Evolutionary conservation across 2,113 vertebrate genomes (phyloP).

Genomic region (Rissa tridactyla): DNA sequence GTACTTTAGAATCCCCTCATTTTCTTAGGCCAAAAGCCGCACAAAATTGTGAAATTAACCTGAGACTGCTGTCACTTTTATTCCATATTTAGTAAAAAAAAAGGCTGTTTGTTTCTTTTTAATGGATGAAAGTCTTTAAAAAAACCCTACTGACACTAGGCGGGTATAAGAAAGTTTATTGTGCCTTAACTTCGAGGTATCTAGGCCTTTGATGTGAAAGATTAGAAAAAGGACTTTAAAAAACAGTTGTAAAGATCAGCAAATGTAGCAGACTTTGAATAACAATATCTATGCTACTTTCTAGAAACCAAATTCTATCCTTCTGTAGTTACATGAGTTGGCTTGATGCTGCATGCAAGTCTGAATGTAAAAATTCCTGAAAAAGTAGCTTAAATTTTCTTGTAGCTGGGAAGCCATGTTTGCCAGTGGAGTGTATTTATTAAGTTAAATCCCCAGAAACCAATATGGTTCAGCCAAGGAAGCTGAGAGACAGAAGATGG

Average conservation of each 20-base stretch:
- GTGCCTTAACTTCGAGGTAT: neutral
- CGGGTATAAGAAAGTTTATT: neutral
- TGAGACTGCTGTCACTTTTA: neutral
- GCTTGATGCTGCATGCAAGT: neutral
- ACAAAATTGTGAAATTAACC: neutral
- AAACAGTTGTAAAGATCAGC: neutral
- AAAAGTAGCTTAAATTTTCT: neutral
- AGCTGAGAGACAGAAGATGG: neutral
- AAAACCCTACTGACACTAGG: neutral
- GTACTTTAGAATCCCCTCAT: neutral
- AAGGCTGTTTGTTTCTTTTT: neutral
- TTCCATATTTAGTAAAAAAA: neutral
- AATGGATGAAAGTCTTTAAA: neutral
- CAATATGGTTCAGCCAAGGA: neutral
- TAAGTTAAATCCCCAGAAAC: neutral
- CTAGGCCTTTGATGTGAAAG: neutral
- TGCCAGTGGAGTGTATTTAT: neutral
- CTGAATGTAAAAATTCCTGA: neutral
- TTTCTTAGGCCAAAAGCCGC: neutral
- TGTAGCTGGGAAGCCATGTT: neutral
- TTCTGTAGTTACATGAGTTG: neutral
- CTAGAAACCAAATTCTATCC: neutral
- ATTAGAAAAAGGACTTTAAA: neutral
- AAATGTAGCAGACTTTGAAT: neutral
- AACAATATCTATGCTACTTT: neutral